Evolutionary conservation across 2,797 vertebrate species (phyloP).

Genomic region (Tenualosa ilisha): DNA sequence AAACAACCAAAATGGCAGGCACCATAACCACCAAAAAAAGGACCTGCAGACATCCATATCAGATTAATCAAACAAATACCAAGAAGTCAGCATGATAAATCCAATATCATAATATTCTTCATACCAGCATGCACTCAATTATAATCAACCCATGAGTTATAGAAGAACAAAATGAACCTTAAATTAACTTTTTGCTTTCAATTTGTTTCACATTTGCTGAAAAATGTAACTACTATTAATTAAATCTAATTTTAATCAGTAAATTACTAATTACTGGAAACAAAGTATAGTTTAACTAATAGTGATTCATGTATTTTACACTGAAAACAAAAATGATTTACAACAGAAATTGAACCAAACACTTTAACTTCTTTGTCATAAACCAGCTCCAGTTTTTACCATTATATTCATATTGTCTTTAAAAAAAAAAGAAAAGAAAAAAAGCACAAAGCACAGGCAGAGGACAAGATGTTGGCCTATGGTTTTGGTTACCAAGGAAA

Average conservation of each 20-base stretch:
- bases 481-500: conserved; percentile 43
- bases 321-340: no score
- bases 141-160: not conserved
- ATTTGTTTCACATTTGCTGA: no score
- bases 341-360: no score
- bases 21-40: not conserved
- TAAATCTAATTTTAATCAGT: no score
- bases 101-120: not conserved
- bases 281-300: no score
- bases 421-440: no score
- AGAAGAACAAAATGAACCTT: not conserved
- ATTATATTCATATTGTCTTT: not conserved
- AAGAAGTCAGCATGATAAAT: not conserved
- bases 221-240: no score
- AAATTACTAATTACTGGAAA: no score
- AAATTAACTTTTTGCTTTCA: no score
- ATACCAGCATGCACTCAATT: not conserved
- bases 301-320: no score
- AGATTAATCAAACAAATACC: no score
- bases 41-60: not conserved
- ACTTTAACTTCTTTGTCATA: no score
- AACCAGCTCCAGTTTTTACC: not conserved
- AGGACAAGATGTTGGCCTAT: conserved; percentile 33
- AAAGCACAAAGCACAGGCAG: not conserved
- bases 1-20: not conserved